Evolutionary conservation across 2,888 invertebrate species (phyloP), one percentile per base, ranked within the genome.

Genomic region (Panopea generosa): DNA sequence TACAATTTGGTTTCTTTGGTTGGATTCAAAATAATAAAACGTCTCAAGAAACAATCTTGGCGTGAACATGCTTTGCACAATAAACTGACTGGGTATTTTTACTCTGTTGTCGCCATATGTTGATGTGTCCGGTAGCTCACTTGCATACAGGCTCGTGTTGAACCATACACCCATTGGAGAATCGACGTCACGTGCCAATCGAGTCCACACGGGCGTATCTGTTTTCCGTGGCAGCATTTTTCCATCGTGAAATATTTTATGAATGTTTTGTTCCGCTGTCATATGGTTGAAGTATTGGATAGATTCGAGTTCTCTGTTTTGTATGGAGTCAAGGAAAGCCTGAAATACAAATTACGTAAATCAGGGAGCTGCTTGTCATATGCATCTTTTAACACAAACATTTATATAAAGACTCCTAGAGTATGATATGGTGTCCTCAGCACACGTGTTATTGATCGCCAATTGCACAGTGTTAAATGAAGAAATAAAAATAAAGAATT

Each of bases 91-190:
- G 0, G 79, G 79, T n/a, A 79, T 61, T 45, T 75, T 79, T 7
- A 79, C 43, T 49, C 79, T 26, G 43, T 71, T 75, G 16, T 72
- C 79, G 7, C 79, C 79, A 52, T 75, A 75, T 11, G 62, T 50
- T 22, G 79, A 79, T 24, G 63, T 60, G 20, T 43, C 50, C 43
- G 79, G 74, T 60, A 68, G 68, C 49, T 71, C 71, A 22, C 71
- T 47, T 55, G 75, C 60, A 29, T 72, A 79, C 27, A 79, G 38
- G 43, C 75, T 79, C 16, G 71, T 63, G 38, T 65, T 65, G 40
- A 79, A 75, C 79, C 79, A 79, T 2, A 75, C 79, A 14, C 79
- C 79, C 22, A 71, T 55, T 65, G 79, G 79, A 43, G 79, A 67
- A 49, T 75, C 53, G 18, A 33, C 27, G 43, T 75, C 75, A 65